phyloP scores from a whole-genome alignment of 2,888 invertebrate genomes.

The Erebia aethiops region DNA sequence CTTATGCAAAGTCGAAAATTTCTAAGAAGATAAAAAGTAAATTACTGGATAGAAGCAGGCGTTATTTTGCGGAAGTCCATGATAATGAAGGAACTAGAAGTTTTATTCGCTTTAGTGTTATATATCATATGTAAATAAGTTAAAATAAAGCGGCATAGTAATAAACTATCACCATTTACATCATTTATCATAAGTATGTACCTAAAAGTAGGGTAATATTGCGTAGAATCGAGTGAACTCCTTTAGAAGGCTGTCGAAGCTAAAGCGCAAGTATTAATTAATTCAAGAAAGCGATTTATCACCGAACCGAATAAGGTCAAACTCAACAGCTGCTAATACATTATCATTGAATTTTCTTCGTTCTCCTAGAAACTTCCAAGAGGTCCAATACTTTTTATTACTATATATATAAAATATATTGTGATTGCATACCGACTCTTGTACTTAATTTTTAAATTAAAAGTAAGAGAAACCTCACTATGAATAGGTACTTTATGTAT shows the following conservation, averaged over 20 bases:
- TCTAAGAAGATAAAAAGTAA: too few relatives aligned
- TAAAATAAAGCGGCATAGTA: too few relatives aligned
- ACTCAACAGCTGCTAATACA: conserved; percentile 32
- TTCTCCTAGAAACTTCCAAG: conserved; percentile 6
- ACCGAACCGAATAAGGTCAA: conserved; percentile 32
- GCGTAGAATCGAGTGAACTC: conserved; percentile 8
- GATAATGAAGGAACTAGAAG: too few relatives aligned
- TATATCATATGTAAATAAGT: too few relatives aligned
- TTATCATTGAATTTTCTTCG: conserved; percentile 27
- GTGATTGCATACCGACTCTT: neutral
- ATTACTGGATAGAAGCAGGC: too few relatives aligned
- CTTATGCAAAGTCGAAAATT: too few relatives aligned
- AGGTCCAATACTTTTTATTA: conserved; percentile 17
- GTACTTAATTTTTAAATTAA: conserved; percentile 25
- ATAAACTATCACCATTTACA: too few relatives aligned
- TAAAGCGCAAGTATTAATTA: conserved; percentile 32
- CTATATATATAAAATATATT: neutral
- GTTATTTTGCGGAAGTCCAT: too few relatives aligned
- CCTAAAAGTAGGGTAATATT: too few relatives aligned
- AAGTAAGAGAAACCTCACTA: conserved; percentile 20
- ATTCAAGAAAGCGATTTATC: conserved; percentile 39
- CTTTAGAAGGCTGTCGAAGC: conserved; percentile 21
- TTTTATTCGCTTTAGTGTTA: too few relatives aligned
- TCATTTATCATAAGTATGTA: too few relatives aligned
- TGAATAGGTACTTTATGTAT: conserved; percentile 29